These are phyloP conservation scores for Antennarius maculatus DNA, from an alignment of 2,797 vertebrate genomes.

Conservation along the genomic window DNA sequence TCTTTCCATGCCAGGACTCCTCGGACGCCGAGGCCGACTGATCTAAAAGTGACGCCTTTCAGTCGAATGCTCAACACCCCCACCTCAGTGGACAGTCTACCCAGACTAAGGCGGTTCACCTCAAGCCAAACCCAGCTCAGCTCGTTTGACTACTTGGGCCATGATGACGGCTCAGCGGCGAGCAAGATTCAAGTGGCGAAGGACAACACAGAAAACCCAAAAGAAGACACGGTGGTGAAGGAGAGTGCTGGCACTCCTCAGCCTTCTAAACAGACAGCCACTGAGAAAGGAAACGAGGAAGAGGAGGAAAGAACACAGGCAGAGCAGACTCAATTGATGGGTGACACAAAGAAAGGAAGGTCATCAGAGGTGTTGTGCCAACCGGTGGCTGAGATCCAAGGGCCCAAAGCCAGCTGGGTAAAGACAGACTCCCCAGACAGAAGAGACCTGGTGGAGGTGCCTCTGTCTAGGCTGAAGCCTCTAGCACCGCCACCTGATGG, in stretches of 20 bases:
- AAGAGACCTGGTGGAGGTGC: constrained; percentile 89
- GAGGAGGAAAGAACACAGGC: constrained; percentile 60
- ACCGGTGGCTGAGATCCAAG: constrained; percentile 79
- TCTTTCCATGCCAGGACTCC: constrained; percentile 89
- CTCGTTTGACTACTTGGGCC: constrained; percentile 91
- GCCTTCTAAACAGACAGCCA: constrained; percentile 38
- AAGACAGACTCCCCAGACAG: constrained; percentile 59
- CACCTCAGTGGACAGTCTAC: constrained; percentile 95
- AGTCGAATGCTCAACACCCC: constrained; percentile 94
- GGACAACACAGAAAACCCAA: constrained; percentile 42
- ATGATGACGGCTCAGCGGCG: constrained; percentile 73
- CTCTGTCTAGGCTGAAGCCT: constrained; percentile 86
- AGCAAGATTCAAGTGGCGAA: constrained; percentile 65
- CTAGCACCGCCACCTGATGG: constrained; percentile 62
- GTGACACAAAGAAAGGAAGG: constrained; percentile 42
- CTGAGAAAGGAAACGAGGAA: constrained; percentile 57
- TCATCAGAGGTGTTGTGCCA: constrained; percentile 84
- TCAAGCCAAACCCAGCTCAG: constrained; percentile 89
- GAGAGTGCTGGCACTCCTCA: constrained; percentile 38
- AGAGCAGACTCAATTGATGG: constrained; percentile 57
- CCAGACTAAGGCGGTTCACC: constrained; percentile 90
- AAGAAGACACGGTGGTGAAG: constrained; percentile 29
- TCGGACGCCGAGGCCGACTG: constrained; percentile 91
- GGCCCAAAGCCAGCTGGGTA: constrained; percentile 65
- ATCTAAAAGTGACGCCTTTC: constrained; percentile 91